Evolutionary conservation across 2,797 vertebrate genomes (phyloP).

Genomic region (Paedocypris micromegethes): DNA sequence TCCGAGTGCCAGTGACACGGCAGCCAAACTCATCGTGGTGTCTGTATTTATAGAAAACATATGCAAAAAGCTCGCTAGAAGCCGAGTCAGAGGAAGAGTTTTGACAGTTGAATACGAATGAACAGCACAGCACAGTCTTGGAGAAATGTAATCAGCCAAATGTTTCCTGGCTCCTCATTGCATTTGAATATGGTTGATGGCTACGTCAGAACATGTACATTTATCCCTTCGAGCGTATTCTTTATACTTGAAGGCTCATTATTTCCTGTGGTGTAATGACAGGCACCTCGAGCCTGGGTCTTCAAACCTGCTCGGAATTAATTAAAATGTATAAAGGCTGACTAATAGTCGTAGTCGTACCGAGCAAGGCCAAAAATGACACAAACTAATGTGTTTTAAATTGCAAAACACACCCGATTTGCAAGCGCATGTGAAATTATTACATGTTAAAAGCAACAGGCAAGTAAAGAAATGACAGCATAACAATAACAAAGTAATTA

Average conservation of each 20-base stretch:
- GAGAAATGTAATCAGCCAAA: slow-evolving; percentile 76
- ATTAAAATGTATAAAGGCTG: slow-evolving; percentile 79
- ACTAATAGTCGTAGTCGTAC: slow-evolving; percentile 21
- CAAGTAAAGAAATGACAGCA: too few species aligned
- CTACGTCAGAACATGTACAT: slow-evolving; percentile 70
- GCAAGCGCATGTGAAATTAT: too few species aligned
- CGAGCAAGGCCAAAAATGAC: slow-evolving; percentile 46
- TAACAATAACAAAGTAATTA: too few species aligned
- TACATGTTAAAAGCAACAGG: too few species aligned
- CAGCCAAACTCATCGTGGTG: slow-evolving; percentile 57
- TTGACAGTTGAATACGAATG: slow-evolving; percentile 66
- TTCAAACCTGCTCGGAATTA: slow-evolving; percentile 78
- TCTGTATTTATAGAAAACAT: slow-evolving; percentile 80
- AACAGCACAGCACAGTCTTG: slow-evolving; percentile 48
- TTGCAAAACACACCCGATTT: neutral
- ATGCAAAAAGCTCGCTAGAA: slow-evolving; percentile 73
- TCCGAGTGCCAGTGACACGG: slow-evolving; percentile 58
- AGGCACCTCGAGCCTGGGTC: slow-evolving; percentile 79
- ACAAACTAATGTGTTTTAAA: neutral
- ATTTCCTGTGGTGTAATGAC: slow-evolving; percentile 70
- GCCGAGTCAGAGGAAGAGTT: slow-evolving; percentile 52
- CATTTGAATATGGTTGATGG: slow-evolving; percentile 77
- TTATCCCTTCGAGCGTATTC: slow-evolving; percentile 71
- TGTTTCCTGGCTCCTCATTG: slow-evolving; percentile 71
- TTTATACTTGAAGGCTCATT: slow-evolving; percentile 90